Base-by-base conservation (phyloP, 2,888 invertebrate genomes). In the Ypsolopha sequella region DNA sequence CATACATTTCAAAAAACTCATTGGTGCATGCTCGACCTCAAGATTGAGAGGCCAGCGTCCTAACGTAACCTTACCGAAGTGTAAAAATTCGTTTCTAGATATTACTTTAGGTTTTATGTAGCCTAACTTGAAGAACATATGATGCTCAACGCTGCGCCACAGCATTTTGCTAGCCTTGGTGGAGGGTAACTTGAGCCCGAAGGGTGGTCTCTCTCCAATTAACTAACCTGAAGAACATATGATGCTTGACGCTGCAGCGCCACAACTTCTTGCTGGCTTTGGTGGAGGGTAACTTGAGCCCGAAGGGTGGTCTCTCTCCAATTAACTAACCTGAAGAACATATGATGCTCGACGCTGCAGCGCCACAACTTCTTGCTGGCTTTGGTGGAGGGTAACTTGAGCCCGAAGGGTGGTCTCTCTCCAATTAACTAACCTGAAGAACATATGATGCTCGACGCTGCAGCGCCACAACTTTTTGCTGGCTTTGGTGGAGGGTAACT, bases 61-160 rank as follows among this genome's bases (percentile, higher is more conserved):
- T n/a, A n/a, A n/a, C n/a, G n/a, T n/a, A n/a, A n/a, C n/a, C n/a
- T n/a, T n/a, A n/a, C n/a, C n/a, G n/a, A n/a, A n/a, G n/a, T n/a
- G n/a, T n/a, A n/a, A n/a, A n/a, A n/a, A n/a, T n/a, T n/a, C n/a
- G n/a, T n/a, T n/a, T n/a, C n/a, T n/a, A n/a, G n/a, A n/a, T n/a
- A n/a, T n/a, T n/a, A n/a, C n/a, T n/a, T n/a, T n/a, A n/a, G n/a
- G 24, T 24, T 24, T 2, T 2, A 24, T 3, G 24, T 24, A 24
- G 24, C 24, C 24, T 51, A 53, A 93, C 93, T 96, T 93, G 89
- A 98, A 99, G 89, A 99, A 99, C 56, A 99, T 98, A 72, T 99
- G 99, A 81, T 99, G 97, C 70, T 99, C 99, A 0, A 99, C 99
- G 70, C 97, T 96, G 38, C 97, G 94, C 99, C 99, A 99, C 51